Evolutionary conservation across 2,113 vertebrate genomes (phyloP), one percentile per base, ranked within the genome.

Genomic region (Nothobranchius kuhntae): DNA sequence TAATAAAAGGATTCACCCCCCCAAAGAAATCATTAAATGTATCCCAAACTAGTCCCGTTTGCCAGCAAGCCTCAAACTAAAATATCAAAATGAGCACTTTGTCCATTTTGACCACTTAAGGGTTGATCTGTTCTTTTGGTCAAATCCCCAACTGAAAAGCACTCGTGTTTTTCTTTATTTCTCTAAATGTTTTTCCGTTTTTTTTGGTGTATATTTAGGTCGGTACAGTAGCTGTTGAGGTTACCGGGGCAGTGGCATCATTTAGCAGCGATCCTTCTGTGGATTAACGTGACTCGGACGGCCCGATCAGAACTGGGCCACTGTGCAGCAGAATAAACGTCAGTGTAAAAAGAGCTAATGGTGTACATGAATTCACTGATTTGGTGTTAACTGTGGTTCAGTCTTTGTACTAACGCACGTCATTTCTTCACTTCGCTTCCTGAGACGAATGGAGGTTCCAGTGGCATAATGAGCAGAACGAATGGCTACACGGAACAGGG

Each of bases 361-460:
- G 67, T 56, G 58, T 71, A 8, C 6, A 6, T 61, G 30, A 53
- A 78, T 46, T 73, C 66, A 61, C 72, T 73, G 38, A 59, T 65
- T 78, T 80, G 65, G 69, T 69, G 3, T 60, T 45, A 40, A 36
- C 21, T 50, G 58, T 55, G 66, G 58, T 77, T 65, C 40, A 65
- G 58, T 52, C 59, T 73, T 51, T 60, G 48, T 58, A 74, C 64
- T 48, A 21, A 21, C 60, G 53, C 52, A 56, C 53, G 40, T 62
- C 14, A 36, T 56, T 74, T 48, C 59, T 68, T 60, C 72, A 69
- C 71, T 62, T 83, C 84, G 45, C 86, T 89, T 91, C 90, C 90
- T 91, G 89, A 91, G 89, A 89, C 86, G 61, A 81, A 89, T 85
- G 86, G 82, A 79, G 82, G 80, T 83, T 70, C 82, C 77, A 75